Evolutionary conservation across 2,888 invertebrate genomes (phyloP).

Genomic region (Chymomyza caudatula): DNA sequence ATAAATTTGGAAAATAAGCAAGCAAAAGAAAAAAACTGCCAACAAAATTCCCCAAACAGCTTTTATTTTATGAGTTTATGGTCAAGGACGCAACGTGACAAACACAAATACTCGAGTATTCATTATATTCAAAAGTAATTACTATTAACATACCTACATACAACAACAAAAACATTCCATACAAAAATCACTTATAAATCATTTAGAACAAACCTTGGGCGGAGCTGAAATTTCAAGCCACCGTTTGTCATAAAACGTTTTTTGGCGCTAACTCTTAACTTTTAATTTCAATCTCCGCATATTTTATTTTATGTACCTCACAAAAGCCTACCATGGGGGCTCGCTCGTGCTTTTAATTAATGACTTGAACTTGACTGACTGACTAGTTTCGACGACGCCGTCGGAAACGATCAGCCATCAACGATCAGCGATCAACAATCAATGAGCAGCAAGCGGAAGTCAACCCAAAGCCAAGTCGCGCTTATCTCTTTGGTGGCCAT

Average conservation of each 20-base stretch:
- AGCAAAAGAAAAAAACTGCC: not conserved
- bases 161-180: constrained; percentile 1
- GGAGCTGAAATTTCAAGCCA: not conserved
- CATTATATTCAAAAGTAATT: constrained; percentile 1
- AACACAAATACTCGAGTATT: constrained; percentile 2
- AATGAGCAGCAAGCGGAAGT: constrained; percentile 50
- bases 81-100: constrained; percentile 56
- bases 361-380: constrained; percentile 52
- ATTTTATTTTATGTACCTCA: not conserved
- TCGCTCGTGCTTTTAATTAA: constrained; percentile 64
- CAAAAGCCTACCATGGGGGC: constrained; percentile 49
- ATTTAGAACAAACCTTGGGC: not conserved
- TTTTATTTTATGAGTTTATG: constrained; percentile 45
- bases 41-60: not conserved
- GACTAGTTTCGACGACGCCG: constrained; percentile 35
- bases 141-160: constrained; percentile 3
- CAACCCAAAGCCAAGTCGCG: constrained; percentile 21
- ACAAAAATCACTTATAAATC: not conserved
- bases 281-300: not conserved
- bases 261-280: not conserved
- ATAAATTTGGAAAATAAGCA: not conserved
- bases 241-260: not conserved
- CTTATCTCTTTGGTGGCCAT: constrained; percentile 27
- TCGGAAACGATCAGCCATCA: not conserved
- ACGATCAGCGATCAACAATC: constrained; percentile 19